Percentiles rank a stretch among this genome's conserved stretches.
These are phyloP conservation scores for Drosophila lacteicornis DNA, from an alignment of 1,140 invertebrate genomes.

Conservation along the genomic window DNA sequence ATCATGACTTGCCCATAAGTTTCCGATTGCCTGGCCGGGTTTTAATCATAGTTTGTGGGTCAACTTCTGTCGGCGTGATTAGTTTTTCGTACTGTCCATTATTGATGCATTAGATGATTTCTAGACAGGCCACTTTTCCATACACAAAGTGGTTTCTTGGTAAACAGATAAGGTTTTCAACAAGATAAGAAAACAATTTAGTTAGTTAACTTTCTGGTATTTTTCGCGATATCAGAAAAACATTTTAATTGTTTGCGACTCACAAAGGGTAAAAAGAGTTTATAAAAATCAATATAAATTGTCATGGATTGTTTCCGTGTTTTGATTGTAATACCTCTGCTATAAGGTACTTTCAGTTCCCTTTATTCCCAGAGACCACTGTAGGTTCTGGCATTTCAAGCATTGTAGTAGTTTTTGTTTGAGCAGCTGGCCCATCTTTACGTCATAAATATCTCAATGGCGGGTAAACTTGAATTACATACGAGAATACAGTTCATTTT, in stretches of 20 bases:
- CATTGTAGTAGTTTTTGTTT: slow-evolving; percentile 29
- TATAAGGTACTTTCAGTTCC: background rate
- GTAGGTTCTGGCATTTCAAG: slow-evolving; percentile 1
- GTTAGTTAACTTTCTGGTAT: background rate
- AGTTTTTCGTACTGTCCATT: slow-evolving; percentile 7
- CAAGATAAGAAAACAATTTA: background rate
- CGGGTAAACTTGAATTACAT: background rate
- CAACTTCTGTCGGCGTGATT: slow-evolving; percentile 10
- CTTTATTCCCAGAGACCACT: slow-evolving; percentile 19
- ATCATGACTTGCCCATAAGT: slow-evolving; percentile 1
- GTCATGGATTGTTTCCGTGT: background rate
- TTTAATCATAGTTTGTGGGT: slow-evolving; percentile 23
- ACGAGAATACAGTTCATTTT: slow-evolving; percentile 13
- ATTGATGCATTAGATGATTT: slow-evolving; percentile 9
- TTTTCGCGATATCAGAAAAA: background rate
- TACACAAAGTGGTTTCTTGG: background rate
- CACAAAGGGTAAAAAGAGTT: background rate
- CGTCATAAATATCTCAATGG: slow-evolving; percentile 7
- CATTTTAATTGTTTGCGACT: background rate
- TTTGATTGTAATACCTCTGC: background rate
- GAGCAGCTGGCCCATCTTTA: slow-evolving; percentile 18
- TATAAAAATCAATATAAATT: background rate
- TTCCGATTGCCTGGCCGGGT: background rate
- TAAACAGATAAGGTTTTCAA: background rate
- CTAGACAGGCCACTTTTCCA: background rate